These are phyloP conservation scores for Coptotermes formosanus DNA, from an alignment of 1,140 invertebrate genomes.

Conservation along the genomic window DNA sequence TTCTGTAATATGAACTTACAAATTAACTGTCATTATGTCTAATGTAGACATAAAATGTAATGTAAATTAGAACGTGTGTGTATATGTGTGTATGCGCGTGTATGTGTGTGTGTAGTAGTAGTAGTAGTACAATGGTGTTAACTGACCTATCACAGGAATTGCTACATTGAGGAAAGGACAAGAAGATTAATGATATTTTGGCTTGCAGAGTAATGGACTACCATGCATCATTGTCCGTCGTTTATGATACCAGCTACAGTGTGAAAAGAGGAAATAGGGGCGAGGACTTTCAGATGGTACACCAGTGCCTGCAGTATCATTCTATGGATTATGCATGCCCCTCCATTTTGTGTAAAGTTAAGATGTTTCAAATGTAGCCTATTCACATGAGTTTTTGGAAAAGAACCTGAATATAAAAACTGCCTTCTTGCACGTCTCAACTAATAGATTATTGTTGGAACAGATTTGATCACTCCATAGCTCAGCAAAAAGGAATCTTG, in stretches of 20 bases:
- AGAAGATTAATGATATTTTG: conserved; percentile 31
- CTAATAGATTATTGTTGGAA: neutral
- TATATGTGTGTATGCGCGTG: too few species aligned
- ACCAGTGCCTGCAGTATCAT: neutral
- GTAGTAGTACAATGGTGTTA: neutral
- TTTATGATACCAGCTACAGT: neutral
- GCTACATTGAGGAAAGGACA: conserved; percentile 13
- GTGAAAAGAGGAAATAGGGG: neutral
- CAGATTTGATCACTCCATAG: too few species aligned
- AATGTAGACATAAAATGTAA: too few species aligned
- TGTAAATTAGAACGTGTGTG: too few species aligned
- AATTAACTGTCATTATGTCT: too few species aligned
- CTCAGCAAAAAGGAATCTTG: too few species aligned
- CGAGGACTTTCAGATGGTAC: neutral
- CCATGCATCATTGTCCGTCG: conserved; percentile 27
- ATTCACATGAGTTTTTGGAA: neutral
- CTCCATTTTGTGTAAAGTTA: neutral
- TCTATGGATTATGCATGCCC: conserved; percentile 15
- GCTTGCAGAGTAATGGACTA: conserved; percentile 27
- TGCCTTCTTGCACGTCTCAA: neutral
- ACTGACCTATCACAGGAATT: conserved; percentile 15
- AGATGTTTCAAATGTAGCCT: neutral
- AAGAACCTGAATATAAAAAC: neutral
- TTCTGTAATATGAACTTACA: too few species aligned
- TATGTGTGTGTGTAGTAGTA: neutral